Percentiles rank a stretch among this genome's conserved stretches.
These are phyloP conservation scores for Akabosia matsudoensis DNA, from an alignment of 1,140 invertebrate species.

Conservation along the genomic window DNA sequence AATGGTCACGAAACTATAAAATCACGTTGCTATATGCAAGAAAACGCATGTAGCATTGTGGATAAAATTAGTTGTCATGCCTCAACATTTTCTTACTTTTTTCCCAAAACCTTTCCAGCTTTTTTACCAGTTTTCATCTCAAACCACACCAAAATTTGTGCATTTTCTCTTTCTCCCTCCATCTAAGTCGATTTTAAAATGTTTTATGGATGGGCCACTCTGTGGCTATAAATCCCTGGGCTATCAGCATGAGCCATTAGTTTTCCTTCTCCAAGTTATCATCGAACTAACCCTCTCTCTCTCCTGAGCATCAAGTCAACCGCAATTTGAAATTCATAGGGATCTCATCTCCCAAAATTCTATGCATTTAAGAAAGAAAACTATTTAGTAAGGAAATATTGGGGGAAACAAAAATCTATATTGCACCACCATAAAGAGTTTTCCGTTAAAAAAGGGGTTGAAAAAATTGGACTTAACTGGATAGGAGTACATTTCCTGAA, in stretches of 20 bases:
- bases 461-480: not conserved
- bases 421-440: not conserved
- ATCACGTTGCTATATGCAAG: too few relatives aligned
- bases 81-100: too few relatives aligned
- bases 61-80: too few relatives aligned
- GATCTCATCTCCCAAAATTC: not conserved
- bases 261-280: not conserved
- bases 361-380: not conserved
- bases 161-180: not conserved
- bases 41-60: too few relatives aligned
- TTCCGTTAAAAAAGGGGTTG: not conserved
- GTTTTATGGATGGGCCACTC: slow-evolving; percentile 16
- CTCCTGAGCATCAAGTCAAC: not conserved
- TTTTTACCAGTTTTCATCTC: not conserved
- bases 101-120: not conserved
- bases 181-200: slow-evolving; percentile 20
- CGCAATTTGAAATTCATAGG: slow-evolving; percentile 15
- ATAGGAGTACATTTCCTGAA: too few relatives aligned
- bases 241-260: slow-evolving; percentile 19
- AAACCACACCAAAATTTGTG: slow-evolving; percentile 22
- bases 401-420: not conserved
- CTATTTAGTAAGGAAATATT: not conserved
- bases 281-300: not conserved
- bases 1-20: too few relatives aligned
- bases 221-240: slow-evolving; percentile 3